Evolutionary conservation across 30 jellyfish, hydroid and myxozoan species (phyloP), one percentile per base, ranked within the genome.

Genomic region (Aurelia aurita): DNA sequence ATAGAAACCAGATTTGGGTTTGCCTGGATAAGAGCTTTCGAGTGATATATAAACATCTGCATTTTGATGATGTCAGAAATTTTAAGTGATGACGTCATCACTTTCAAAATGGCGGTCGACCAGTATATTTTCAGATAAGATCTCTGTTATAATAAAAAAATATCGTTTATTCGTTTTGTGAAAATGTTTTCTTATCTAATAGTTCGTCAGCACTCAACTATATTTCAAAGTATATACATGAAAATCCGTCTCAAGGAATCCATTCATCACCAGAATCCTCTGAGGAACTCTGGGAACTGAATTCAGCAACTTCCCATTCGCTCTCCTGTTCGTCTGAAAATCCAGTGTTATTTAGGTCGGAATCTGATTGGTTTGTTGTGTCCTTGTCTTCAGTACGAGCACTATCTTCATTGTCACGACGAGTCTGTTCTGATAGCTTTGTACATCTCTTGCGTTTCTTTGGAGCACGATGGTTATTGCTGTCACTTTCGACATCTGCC

Each of bases 231-330:
- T 11, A 7, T 31, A 27, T 25, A 27, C n/a, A 25, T 69, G 15
- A 5, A n/a, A n/a, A n/a, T n/a, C n/a, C n/a, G n/a, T 69, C 87
- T 77, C 78, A 77, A 47, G 77, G 88, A 77, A 77, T 77, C 88
- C 88, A 77, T 44, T 54, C 78, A 62, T 77, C 88, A 44, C 78
- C 88, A 77, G 78, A 77, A 77, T 77, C 88, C 77, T 62, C 78
- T 4, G 88, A 55, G 20, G 69, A 71, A 77, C 77, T n/a, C 25
- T 79, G 22, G 20, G 69, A 71, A 77, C 77, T n/a, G 65, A 58
- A 77, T 64, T 77, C 78, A 26, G 78, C 54, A 55, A 77, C 88
- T 77, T 77, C 78, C 78, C 77, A 77, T 77, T 77, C 88, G 88
- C 88, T 77, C 39, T 77, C 78, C 64, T 77, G 78, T 58, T 62